A percentile compares a stretch with the other conserved stretches of the same genome.
These are phyloP conservation scores for Hemiprocne comata DNA, from an alignment of 2,113 vertebrate species.

Conservation along the genomic window DNA sequence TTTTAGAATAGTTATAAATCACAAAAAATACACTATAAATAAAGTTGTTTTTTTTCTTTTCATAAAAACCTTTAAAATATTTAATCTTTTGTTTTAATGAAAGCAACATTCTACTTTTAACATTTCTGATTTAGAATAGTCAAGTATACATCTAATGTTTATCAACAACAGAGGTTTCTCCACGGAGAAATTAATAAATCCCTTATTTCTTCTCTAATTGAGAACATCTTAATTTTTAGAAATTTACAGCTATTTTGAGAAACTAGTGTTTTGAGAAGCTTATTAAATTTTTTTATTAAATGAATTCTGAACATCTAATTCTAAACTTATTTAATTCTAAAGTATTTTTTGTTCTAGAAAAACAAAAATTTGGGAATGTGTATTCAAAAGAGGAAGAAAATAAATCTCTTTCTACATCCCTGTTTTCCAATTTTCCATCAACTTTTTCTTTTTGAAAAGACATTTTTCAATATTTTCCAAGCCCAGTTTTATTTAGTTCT, in stretches of 20 bases:
- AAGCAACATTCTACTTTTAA: background rate
- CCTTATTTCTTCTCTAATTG: background rate
- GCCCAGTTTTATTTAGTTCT: background rate
- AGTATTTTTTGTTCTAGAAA: background rate
- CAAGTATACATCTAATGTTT: background rate
- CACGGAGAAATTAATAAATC: background rate
- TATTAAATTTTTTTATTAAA: background rate
- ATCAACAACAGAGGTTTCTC: background rate
- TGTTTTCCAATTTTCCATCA: background rate
- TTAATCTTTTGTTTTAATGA: background rate
- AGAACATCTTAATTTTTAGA: background rate
- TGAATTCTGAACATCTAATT: background rate
- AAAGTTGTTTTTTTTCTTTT: background rate
- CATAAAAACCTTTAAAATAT: background rate
- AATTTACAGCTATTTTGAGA: background rate
- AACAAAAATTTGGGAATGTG: background rate
- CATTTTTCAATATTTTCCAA: background rate
- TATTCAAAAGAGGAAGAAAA: background rate
- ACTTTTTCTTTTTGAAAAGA: background rate
- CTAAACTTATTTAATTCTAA: background rate
- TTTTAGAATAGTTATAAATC: background rate
- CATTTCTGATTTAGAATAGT: background rate
- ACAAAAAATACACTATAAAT: background rate
- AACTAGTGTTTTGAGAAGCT: background rate
- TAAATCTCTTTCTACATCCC: background rate